Percentiles rank a stretch among this genome's conserved stretches.
These are phyloP conservation scores for Pentalonia nigronervosa DNA, from an alignment of 1,140 invertebrate species.

Conservation along the genomic window DNA sequence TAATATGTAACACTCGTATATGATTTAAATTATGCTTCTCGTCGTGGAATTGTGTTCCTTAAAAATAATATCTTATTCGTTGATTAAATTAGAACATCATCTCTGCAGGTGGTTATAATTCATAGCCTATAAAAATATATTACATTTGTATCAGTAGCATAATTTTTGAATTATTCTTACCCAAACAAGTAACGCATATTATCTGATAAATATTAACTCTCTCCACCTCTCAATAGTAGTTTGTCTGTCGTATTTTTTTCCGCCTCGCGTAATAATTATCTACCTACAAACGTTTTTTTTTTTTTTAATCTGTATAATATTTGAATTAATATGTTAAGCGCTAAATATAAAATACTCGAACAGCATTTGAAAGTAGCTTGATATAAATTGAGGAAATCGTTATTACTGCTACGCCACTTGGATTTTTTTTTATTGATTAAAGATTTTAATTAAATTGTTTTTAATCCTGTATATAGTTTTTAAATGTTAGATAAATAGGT, in stretches of 20 bases:
- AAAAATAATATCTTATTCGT: neutral
- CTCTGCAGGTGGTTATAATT: neutral
- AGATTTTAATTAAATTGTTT: neutral
- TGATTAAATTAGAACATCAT: neutral
- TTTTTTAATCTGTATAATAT: slow-evolving; percentile 6
- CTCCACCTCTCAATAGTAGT: neutral
- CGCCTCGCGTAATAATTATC: neutral
- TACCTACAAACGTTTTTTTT: neutral
- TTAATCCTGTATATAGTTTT: neutral
- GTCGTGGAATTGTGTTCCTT: neutral
- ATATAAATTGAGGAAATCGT: slow-evolving; percentile 8
- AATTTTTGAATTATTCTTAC: neutral
- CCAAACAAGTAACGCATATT: neutral
- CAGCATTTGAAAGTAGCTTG: neutral
- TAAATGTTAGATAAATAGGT: neutral
- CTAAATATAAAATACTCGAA: neutral
- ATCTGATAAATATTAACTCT: neutral
- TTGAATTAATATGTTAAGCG: slow-evolving; percentile 13
- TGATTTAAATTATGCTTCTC: too few species aligned
- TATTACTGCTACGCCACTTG: neutral
- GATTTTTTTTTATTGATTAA: neutral
- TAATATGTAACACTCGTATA: too few species aligned
- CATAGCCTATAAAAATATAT: neutral
- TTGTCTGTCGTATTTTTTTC: neutral
- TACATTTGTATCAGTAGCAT: neutral